These are phyloP conservation scores for Grammomys dolichurus DNA, from an alignment of 2,113 vertebrate genomes.

Conservation along the genomic window DNA sequence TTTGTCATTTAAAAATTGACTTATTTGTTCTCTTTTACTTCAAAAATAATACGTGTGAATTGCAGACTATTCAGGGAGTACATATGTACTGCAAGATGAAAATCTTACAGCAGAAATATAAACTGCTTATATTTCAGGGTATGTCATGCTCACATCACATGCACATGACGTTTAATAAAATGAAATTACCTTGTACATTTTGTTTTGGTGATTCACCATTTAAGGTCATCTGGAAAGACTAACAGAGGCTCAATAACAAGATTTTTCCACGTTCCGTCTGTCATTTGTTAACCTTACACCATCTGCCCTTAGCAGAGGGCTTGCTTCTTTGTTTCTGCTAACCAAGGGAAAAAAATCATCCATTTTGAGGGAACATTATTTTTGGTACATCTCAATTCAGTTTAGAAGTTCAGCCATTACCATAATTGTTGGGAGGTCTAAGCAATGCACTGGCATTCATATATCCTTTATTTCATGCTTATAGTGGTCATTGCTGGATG, in stretches of 20 bases:
- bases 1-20: conserved; percentile 57
- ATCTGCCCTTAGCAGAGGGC: conserved; percentile 69
- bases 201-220: conserved; percentile 36
- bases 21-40: conserved; percentile 60
- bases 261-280: conserved; percentile 5
- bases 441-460: not conserved
- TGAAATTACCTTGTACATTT: conserved; percentile 38
- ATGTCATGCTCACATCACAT: not conserved
- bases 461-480: not conserved
- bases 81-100: conserved; percentile 15
- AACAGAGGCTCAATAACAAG: conserved; percentile 3
- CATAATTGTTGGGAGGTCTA: not conserved
- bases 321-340: conserved; percentile 61
- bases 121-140: not conserved
- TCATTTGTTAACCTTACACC: conserved; percentile 72
- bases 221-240: conserved; percentile 57
- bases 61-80: conserved; percentile 44
- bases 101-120: conserved; percentile 41
- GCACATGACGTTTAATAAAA: not conserved
- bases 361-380: conserved; percentile 24
- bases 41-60: conserved; percentile 41
- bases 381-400: conserved; percentile 34
- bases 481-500: not conserved
- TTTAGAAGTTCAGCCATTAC: conserved; percentile 5
- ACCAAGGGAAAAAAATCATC: not conserved